Base-by-base conservation (phyloP, 2,888 invertebrate genomes). In the Sinopyrophorus schimmeli region DNA sequence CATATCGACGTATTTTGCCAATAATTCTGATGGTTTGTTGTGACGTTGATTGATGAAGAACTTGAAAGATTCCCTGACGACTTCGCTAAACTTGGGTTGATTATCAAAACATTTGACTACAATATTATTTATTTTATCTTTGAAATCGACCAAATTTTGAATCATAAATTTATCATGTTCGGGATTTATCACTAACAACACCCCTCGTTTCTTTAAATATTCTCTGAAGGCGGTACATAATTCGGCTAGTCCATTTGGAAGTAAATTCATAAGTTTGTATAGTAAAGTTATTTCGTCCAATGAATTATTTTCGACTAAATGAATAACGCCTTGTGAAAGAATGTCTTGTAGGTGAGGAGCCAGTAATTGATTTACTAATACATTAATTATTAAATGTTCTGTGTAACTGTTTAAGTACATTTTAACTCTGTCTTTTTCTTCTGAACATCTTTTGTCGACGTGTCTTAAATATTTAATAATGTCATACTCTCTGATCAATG, bases 1-100 rank as follows among this genome's bases (percentile, higher is more conserved):
- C 59, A 87, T 83, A 72, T 99, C 98, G 30, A 99, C 92, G 75
- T 94, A 98, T 80, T 97, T 99, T 1, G 98, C 95, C 66, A 99
- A 92, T 26, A 97, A 81, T 76, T 98, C 97, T 0, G 98, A 98
- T 1, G 97, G 96, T 72, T 96, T 96, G 71, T 96, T 97, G 59
- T 92, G 90, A 56, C 96, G 78, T 73, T 91, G 91, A 77, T 99
- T 99, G 60, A 99, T 91, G 69, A 97, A 97, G 71, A 86, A 83
- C 74, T 96, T 97, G 74, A 98, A 99, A 12, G 95, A 92, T 73
- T 96, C 95, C 39, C 91, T 84, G 70, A 96, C 82, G 37, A 91
- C 88, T 72, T 95, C 93, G 2, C 87, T 80, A 76, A 95, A 97
- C 71, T 92, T 92, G 65, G 92, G 90, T 71, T 94, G 91, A 62